Base-by-base conservation (phyloP, 1,140 invertebrate genomes). In the Platorchestia sp. region DNA sequence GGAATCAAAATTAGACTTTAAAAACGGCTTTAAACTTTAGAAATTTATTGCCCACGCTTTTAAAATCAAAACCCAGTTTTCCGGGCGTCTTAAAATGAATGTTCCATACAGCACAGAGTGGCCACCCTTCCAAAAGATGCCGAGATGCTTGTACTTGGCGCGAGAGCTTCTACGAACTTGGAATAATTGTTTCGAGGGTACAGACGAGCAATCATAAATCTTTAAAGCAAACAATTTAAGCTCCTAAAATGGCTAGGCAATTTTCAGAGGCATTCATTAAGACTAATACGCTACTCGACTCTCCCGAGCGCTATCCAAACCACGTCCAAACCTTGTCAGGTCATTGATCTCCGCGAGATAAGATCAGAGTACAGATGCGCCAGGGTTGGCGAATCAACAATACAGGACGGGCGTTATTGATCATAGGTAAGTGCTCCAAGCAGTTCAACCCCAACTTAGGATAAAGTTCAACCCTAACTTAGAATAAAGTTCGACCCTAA, bases 311-410 rank as follows among this genome's bases (percentile, higher is more conserved):
- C 91, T 93, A 93, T n/a, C n/a, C n/a, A n/a, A n/a, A n/a, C n/a
- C n/a, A n/a, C n/a, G n/a, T 93, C 91, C 41, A 93, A 47, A 93
- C 47, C 91, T 93, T 47, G 91, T 93, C 91, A 93, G 91, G 91
- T 93, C 91, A 93, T 93, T 93, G 91, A 45, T 93, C 91, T 93
- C 45, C 19, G 3, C 10, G 5, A 5, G 91, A 93, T 93, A 93
- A 93, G 91, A 93, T 93, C 91, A 44, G 43, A n/a, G n/a, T n/a
- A n/a, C 22, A 44, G 40, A 93, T 93, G 44, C 45, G 44, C 14
- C 27, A 7, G 40, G 44, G 91, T 44, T 93, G 41, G 7, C 44
- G 40, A 93, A 93, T 93, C 91, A 93, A 93, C 27, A 44, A 1
- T 93, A 93, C 10, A 7, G 14, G 91, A 93, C 91, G 19, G 3